phyloP scores from a whole-genome alignment of 2,888 invertebrate genomes.

The Diarsia brunnea region DNA sequence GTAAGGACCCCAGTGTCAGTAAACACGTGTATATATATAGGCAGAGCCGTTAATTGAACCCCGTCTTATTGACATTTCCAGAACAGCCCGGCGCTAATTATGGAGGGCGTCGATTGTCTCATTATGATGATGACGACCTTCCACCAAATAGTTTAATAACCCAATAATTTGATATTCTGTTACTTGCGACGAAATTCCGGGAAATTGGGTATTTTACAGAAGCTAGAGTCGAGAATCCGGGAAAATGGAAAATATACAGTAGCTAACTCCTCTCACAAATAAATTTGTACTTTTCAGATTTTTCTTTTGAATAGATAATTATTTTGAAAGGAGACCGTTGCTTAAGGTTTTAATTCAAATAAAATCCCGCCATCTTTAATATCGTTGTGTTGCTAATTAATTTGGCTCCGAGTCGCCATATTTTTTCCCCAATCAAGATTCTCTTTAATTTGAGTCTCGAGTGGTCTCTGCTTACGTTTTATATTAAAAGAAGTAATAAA shows the following conservation, averaged over 20 bases:
- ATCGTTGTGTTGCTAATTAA: conserved; percentile 40
- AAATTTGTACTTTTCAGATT: background rate
- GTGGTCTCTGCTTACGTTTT: conserved; percentile 11
- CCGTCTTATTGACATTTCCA: conserved; percentile 4
- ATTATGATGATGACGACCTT: background rate
- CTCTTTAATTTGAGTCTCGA: conserved; percentile 38
- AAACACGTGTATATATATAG: conserved; percentile 12
- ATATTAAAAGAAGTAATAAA: conserved; percentile 36
- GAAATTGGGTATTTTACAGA: background rate
- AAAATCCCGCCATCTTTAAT: conserved; percentile 25
- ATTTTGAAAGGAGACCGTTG: background rate
- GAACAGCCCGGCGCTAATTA: conserved; percentile 8
- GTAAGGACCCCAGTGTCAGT: conserved; percentile 9
- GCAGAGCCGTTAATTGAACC: conserved; percentile 8
- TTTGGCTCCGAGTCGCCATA: conserved; percentile 28
- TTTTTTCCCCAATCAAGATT: conserved; percentile 40
- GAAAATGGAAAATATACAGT: background rate
- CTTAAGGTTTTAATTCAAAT: background rate
- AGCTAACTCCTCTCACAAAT: background rate
- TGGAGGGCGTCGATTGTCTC: conserved; percentile 12
- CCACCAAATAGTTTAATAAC: conserved; percentile 6
- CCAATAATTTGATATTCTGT: conserved; percentile 1
- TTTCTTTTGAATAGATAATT: background rate
- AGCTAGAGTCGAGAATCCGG: background rate
- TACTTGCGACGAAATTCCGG: background rate